Evolutionary conservation across 1,140 invertebrate species (phyloP), one percentile per base, ranked within the genome.

Genomic region (Lamellibrachia luymesi): DNA sequence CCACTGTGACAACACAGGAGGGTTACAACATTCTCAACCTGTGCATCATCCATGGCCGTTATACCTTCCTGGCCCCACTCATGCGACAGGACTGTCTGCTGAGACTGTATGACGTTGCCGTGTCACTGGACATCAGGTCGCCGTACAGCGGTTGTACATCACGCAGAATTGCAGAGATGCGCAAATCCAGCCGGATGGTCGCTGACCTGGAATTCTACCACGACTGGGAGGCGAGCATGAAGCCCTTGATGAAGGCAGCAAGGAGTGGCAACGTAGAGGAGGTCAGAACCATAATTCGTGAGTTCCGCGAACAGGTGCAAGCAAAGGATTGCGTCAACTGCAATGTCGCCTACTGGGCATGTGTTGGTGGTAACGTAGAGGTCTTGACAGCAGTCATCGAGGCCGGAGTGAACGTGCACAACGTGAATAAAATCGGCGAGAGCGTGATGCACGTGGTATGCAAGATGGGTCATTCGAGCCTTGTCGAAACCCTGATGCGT

Each of bases 401-500:
- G 7, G 64, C 17, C 64, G 64, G 64, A 4, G 64, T 80, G 13
- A 80, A 80, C 4, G 13, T 80, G 64, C 64, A 91, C 51, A 91
- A 91, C 22, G n/a, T 91, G 22, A 91, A 91, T 27, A 51, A 91
- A n/a, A 51, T 50, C 49, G 51, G 51, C 51, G 91, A 91, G 91
- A 91, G 13, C 13, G 13, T 91, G 13, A 50, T 91, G 91, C 91
- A 91, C 51, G 91, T 91, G 13, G 91, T 51, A 17, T 91, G 91
- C n/a, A 91, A 91, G 22, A 50, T 91, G 49, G 91, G 91, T 4
- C 49, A 51, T 17, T 10, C 91, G 49, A 50, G 6, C 49, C 51
- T 91, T 4, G 51, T 91, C 91, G 51, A 91, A 91, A 91, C 91
- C 51, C 91, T 91, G 91, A 50, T 91, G 91, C 51, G 49, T 17